Evolutionary conservation across 2,888 invertebrate species (phyloP).

Genomic region (Leptopterna dolabrata): DNA sequence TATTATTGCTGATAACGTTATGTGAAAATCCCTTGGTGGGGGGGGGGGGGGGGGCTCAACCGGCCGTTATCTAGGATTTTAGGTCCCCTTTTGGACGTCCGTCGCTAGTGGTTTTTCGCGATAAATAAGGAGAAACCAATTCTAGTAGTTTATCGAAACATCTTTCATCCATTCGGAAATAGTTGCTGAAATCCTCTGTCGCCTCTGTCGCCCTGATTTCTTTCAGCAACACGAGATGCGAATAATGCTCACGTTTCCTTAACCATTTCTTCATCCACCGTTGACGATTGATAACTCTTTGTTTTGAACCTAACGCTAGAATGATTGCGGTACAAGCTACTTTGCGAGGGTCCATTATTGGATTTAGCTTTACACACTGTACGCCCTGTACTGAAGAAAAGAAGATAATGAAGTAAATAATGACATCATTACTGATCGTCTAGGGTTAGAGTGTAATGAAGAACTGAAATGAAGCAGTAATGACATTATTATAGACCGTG

Average conservation of each 20-base stretch:
- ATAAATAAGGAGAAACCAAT: slow-evolving; percentile 36
- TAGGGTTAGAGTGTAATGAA: not conserved
- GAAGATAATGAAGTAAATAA: too few species aligned
- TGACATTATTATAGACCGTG: too few species aligned
- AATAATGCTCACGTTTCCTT: too few species aligned
- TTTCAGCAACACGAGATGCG: too few species aligned
- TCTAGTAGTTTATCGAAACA: not conserved
- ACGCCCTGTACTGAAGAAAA: too few species aligned
- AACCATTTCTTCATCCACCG: slow-evolving; percentile 37
- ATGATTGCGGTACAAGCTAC: slow-evolving; percentile 28
- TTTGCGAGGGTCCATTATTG: slow-evolving; percentile 28
- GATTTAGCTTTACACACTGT: not conserved
- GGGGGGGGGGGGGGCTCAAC: too few species aligned
- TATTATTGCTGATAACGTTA: too few species aligned
- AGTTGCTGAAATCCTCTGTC: not conserved
- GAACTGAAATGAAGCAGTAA: not conserved
- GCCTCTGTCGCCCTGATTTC: too few species aligned
- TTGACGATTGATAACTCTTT: not conserved
- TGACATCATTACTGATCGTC: not conserved
- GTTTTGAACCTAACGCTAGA: not conserved
- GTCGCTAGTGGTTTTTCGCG: slow-evolving; percentile 14
- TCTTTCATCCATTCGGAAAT: not conserved
- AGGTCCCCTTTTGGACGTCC: too few species aligned
- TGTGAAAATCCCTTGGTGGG: too few species aligned
- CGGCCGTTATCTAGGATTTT: too few species aligned